A percentile compares a stretch with the other conserved stretches of the same genome.
phyloP scores from a whole-genome alignment of 2,888 invertebrate genomes.

The Poecilus cupreus region DNA sequence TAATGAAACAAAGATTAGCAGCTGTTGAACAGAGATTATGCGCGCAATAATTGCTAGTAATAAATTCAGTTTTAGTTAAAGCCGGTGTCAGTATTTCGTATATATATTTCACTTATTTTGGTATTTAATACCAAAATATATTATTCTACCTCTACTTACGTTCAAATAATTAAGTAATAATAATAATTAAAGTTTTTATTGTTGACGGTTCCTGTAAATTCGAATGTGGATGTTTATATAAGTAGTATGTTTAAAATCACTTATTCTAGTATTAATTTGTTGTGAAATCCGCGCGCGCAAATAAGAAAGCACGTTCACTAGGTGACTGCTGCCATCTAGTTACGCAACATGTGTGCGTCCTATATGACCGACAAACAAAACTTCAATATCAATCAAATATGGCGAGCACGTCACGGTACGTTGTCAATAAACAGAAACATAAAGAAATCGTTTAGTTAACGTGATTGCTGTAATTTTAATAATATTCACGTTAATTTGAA shows the following conservation, averaged over 20 bases:
- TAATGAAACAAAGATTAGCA: slow-evolving; percentile 83
- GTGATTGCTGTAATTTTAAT: slow-evolving; percentile 10
- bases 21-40: slow-evolving; percentile 85
- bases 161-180: slow-evolving; percentile 3
- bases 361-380: slow-evolving; percentile 21
- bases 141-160: slow-evolving; percentile 2
- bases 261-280: neutral
- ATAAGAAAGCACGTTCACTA: neutral
- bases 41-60: slow-evolving; percentile 58
- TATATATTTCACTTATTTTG: neutral
- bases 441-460: slow-evolving; percentile 14
- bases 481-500: neutral
- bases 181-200: neutral
- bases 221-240: neutral
- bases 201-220: neutral
- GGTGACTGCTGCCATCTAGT: slow-evolving; percentile 21
- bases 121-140: neutral
- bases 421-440: slow-evolving; percentile 64
- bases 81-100: neutral
- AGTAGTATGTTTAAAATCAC: neutral
- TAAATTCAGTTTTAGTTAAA: neutral
- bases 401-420: slow-evolving; percentile 82
- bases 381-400: slow-evolving; percentile 69
- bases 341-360: neutral
- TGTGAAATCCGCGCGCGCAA: neutral